Percentiles rank a stretch among this genome's conserved stretches.
phyloP scores from a whole-genome alignment of 2,113 vertebrate species.

The Carassius auratus region DNA sequence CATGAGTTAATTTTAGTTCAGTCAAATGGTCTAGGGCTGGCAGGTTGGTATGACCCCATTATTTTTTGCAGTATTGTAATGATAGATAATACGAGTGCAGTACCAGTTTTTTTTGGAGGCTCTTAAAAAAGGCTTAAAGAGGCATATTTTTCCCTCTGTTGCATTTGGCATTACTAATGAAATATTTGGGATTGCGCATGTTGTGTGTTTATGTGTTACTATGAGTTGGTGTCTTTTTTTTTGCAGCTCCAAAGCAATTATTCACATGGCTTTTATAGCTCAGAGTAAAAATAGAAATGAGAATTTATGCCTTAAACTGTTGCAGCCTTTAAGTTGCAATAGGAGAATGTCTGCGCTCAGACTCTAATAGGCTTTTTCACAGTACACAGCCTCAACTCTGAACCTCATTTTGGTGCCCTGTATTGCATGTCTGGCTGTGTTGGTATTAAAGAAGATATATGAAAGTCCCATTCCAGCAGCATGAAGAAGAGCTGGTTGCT shows the following conservation, averaged over 20 bases:
- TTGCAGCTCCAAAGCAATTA: background rate
- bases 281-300: background rate
- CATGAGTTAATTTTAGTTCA: too few species aligned
- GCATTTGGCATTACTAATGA: background rate
- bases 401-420: constrained; percentile 20
- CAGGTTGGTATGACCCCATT: too few species aligned
- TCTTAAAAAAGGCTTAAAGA: background rate
- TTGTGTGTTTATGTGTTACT: background rate
- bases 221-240: background rate
- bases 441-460: constrained; percentile 38
- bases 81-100: background rate
- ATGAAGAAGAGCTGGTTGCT: constrained; percentile 13
- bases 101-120: background rate
- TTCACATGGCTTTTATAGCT: background rate
- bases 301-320: background rate
- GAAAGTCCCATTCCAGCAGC: constrained; percentile 30
- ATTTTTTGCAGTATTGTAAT: background rate
- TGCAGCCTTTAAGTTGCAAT: background rate
- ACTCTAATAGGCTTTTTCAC: constrained; percentile 1
- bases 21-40: too few species aligned
- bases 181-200: background rate
- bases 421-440: constrained; percentile 17
- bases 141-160: background rate
- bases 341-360: background rate
- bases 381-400: background rate